Evolutionary conservation across 2,113 vertebrate genomes (phyloP).

Genomic region (Poeciliopsis retropinna): DNA sequence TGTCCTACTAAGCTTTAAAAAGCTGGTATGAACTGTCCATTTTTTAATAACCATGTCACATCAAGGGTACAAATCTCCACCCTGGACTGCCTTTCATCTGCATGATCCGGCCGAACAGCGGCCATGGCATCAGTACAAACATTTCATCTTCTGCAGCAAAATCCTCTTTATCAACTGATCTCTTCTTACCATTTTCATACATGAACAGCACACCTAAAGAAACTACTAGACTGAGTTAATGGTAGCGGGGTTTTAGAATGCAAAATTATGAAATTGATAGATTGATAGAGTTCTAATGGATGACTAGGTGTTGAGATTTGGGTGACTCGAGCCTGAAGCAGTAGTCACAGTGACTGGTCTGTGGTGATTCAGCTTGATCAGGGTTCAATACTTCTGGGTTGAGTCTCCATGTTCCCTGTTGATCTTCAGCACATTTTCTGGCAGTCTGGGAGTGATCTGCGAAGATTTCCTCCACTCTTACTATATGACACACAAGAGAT

Average conservation of each 20-base stretch:
- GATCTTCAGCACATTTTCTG: too few relatives aligned
- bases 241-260: not conserved
- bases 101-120: constrained; percentile 2
- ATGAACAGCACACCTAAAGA: not conserved
- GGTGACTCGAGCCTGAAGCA: too few relatives aligned
- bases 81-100: constrained; percentile 35
- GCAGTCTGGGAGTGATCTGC: too few relatives aligned
- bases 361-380: too few relatives aligned
- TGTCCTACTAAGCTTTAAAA: constrained; percentile 78
- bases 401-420: too few relatives aligned
- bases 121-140: constrained; percentile 2
- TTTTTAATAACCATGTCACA: constrained; percentile 78
- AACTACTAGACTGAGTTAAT: not conserved
- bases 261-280: not conserved
- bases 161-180: constrained; percentile 16
- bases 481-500: too few relatives aligned
- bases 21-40: constrained; percentile 78
- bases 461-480: too few relatives aligned
- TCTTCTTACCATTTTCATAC: constrained; percentile 4
- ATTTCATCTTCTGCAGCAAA: constrained; percentile 1
- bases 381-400: too few relatives aligned
- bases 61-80: constrained; percentile 66
- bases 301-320: too few relatives aligned
- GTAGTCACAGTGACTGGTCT: too few relatives aligned
- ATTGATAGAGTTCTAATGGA: too few relatives aligned